These are phyloP conservation scores for Bombus waltoni DNA, from an alignment of 1,140 invertebrate species.

Conservation along the genomic window DNA sequence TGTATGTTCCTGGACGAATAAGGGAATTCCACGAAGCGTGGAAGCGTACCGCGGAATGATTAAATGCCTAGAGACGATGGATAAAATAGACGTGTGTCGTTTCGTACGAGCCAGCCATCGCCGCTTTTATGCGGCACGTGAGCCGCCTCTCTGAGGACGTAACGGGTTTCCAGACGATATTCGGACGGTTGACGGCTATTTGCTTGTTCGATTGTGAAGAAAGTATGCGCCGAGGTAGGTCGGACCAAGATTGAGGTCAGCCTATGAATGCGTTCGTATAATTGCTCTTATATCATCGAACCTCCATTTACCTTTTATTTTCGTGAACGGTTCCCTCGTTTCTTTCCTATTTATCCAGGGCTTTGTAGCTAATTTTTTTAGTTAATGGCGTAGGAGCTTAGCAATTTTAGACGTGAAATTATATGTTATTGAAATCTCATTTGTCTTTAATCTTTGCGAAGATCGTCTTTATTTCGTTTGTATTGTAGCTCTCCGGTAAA, in stretches of 20 bases:
- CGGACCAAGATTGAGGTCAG: conserved; percentile 4
- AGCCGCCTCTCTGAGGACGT: conserved; percentile 32
- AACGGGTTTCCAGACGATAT: conserved; percentile 46
- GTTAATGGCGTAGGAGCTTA: too few relatives aligned
- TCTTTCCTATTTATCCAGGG: background rate
- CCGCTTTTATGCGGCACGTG: conserved; percentile 33
- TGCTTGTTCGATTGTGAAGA: conserved; percentile 12
- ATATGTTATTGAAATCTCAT: too few relatives aligned
- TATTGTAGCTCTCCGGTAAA: too few relatives aligned
- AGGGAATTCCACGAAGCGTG: conserved; percentile 35
- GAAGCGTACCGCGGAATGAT: conserved; percentile 47
- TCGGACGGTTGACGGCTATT: conserved; percentile 28
- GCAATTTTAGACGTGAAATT: too few relatives aligned
- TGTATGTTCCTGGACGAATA: conserved; percentile 35
- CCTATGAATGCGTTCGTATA: background rate
- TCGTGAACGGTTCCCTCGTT: background rate
- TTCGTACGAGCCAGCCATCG: background rate
- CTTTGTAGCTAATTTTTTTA: too few relatives aligned
- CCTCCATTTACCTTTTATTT: background rate
- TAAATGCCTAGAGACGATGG: conserved; percentile 30
- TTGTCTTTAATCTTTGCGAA: too few relatives aligned
- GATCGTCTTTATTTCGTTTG: too few relatives aligned
- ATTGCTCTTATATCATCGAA: background rate
- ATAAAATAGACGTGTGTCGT: conserved; percentile 46
- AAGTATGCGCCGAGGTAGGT: conserved; percentile 26